phyloP scores from a whole-genome alignment of 1,140 invertebrate genomes.

The Aethina tumida region DNA sequence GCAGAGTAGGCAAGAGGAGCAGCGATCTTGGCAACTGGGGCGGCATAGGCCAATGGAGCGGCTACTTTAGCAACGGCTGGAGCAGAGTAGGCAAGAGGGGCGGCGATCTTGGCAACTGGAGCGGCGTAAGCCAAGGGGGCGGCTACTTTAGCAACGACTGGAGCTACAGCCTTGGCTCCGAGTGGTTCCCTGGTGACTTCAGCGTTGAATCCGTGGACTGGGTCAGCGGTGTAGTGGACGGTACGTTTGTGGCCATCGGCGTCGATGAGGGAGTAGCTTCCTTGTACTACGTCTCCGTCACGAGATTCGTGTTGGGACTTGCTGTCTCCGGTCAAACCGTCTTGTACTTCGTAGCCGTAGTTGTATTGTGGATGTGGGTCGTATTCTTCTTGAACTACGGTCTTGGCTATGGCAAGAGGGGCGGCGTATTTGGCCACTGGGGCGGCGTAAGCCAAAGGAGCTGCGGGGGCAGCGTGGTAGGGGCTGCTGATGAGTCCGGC shows the following conservation, averaged over 20 bases:
- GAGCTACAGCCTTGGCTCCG: too few relatives aligned
- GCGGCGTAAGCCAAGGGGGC: too few relatives aligned
- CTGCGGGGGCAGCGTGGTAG: slow-evolving; percentile 37
- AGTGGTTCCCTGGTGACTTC: slow-evolving; percentile 32
- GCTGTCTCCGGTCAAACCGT: slow-evolving; percentile 44
- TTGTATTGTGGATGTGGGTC: slow-evolving; percentile 41
- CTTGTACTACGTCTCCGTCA: slow-evolving; percentile 52
- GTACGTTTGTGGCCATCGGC: slow-evolving; percentile 50
- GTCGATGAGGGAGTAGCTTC: slow-evolving; percentile 50
- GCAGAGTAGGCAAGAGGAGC: too few relatives aligned
- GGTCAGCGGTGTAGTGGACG: slow-evolving; percentile 52
- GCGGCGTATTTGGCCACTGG: too few relatives aligned
- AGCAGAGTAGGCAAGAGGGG: too few relatives aligned
- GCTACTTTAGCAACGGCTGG: too few relatives aligned
- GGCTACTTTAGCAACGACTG: too few relatives aligned
- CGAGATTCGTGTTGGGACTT: slow-evolving; percentile 46
- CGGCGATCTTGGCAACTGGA: too few relatives aligned
- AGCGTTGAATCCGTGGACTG: slow-evolving; percentile 39
- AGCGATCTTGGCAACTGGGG: slow-evolving; percentile 20
- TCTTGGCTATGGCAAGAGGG: too few relatives aligned
- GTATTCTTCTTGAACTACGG: too few relatives aligned
- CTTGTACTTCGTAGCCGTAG: slow-evolving; percentile 43
- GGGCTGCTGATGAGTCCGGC: slow-evolving; percentile 33
- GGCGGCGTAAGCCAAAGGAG: too few relatives aligned
- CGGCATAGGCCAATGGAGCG: too few relatives aligned